A percentile compares a stretch with the other conserved stretches of the same genome.
Conservation (phyloP, 2,113 vertebrate species). For the Hippocampus abdominalis region DNA sequence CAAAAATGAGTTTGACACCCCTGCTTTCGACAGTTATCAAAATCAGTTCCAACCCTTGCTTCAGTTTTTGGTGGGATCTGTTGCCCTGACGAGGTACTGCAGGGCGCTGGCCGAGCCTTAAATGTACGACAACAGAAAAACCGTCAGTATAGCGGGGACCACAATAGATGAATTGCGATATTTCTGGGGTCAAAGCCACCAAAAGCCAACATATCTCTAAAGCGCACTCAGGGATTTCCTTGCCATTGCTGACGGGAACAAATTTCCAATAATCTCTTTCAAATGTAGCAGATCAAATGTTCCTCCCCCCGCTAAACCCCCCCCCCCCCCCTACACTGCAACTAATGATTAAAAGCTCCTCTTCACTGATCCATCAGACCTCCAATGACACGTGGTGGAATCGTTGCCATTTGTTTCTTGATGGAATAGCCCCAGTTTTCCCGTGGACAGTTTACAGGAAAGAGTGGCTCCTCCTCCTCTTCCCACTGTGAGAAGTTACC, state of each 20-base stretch:
- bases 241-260: constrained; percentile 55
- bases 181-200: constrained; percentile 3
- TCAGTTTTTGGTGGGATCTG: too few species aligned
- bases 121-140: neutral
- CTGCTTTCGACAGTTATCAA: too few species aligned
- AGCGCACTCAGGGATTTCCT: constrained; percentile 54
- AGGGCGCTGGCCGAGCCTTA: neutral
- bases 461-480: constrained; percentile 41
- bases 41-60: too few species aligned
- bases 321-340: constrained; percentile 3
- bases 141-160: neutral
- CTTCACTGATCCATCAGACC: constrained; percentile 44
- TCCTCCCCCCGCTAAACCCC: constrained; percentile 1
- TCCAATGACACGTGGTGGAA: constrained; percentile 38
- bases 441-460: constrained; percentile 60
- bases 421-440: constrained; percentile 55
- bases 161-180: neutral
- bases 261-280: constrained; percentile 59
- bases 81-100: too few species aligned
- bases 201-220: constrained; percentile 40
- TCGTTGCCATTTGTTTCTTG: constrained; percentile 63
- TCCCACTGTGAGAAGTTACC: constrained; percentile 48
- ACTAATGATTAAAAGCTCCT: constrained; percentile 19
- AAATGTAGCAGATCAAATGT: constrained; percentile 42
- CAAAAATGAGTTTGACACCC: too few species aligned